Percentiles rank a stretch among this genome's conserved stretches.
These are phyloP conservation scores for Pogoniulus pusillus DNA, from an alignment of 2,797 vertebrate genomes.

Conservation along the genomic window DNA sequence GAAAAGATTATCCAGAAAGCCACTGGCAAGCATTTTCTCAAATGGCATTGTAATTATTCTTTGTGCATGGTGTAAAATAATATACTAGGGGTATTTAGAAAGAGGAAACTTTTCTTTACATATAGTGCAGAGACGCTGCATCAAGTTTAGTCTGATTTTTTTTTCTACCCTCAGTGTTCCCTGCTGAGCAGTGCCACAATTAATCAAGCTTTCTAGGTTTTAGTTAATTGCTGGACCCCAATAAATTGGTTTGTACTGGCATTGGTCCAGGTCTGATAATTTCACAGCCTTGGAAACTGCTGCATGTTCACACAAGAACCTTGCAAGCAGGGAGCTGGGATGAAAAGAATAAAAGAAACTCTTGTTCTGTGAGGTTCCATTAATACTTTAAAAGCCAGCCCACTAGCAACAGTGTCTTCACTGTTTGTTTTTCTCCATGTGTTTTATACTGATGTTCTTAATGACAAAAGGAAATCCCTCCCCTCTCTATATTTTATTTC, in stretches of 20 bases:
- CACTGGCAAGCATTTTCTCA: conserved; percentile 44
- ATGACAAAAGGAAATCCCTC: conserved; percentile 56
- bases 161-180: conserved; percentile 35
- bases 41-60: conserved; percentile 34
- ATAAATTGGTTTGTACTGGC: conserved; percentile 83
- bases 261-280: conserved; percentile 78
- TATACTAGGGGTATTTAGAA: conserved; percentile 23
- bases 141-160: conserved; percentile 65
- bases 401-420: conserved; percentile 67
- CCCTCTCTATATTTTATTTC: conserved; percentile 18
- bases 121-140: conserved; percentile 38
- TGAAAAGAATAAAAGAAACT: conserved; percentile 75
- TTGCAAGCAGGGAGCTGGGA: conserved; percentile 63
- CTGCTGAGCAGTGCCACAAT: conserved; percentile 79
- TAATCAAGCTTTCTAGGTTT: conserved; percentile 83
- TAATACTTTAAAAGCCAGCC: conserved; percentile 69
- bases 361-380: conserved; percentile 74
- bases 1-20: conserved; percentile 47
- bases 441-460: conserved; percentile 26
- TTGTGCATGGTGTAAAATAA: conserved; percentile 38
- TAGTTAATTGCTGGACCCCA: conserved; percentile 80
- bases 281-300: conserved; percentile 77
- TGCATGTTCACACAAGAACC: conserved; percentile 78
- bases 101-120: conserved; percentile 65
- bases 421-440: conserved; percentile 42